phyloP scores from a whole-genome alignment of 2,113 vertebrate genomes.

The Nyctereutes procyonoides region DNA sequence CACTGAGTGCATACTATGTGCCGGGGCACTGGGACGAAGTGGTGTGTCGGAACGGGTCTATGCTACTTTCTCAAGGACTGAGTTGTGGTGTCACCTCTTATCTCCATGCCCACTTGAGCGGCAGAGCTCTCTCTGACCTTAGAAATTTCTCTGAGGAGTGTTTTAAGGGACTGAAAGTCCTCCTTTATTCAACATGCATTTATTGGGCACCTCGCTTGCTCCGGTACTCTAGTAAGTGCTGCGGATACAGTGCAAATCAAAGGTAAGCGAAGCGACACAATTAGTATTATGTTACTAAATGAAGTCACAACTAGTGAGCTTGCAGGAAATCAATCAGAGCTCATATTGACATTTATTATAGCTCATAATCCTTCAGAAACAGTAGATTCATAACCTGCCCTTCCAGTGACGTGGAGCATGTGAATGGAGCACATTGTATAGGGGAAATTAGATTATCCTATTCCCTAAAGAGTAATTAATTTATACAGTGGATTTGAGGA shows the following conservation, averaged over 20 bases:
- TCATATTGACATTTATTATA: slow-evolving; percentile 71
- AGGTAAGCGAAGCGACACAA: slow-evolving; percentile 58
- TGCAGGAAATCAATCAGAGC: slow-evolving; percentile 60
- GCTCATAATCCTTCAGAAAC: slow-evolving; percentile 70
- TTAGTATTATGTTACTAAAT: slow-evolving; percentile 62
- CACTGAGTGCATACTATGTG: background rate
- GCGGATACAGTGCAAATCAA: slow-evolving; percentile 46
- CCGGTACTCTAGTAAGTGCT: background rate
- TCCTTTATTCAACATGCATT: slow-evolving; percentile 10
- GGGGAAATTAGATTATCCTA: slow-evolving; percentile 75
- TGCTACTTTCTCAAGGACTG: background rate
- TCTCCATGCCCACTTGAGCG: background rate
- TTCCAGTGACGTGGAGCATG: background rate
- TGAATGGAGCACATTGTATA: slow-evolving; percentile 74
- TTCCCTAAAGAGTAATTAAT: slow-evolving; percentile 71
- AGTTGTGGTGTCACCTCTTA: background rate
- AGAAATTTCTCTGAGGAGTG: slow-evolving; percentile 15
- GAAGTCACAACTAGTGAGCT: slow-evolving; percentile 9
- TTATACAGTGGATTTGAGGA: slow-evolving; percentile 72
- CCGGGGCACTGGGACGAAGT: too few relatives aligned
- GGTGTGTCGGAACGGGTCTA: background rate
- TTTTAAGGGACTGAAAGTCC: background rate
- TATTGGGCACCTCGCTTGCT: background rate
- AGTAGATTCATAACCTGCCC: slow-evolving; percentile 49
- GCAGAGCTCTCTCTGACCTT: background rate